These are phyloP conservation scores for human DNA, from an alignment of 2,113 vertebrate species.

Conservation along the genomic window GRCh38 chr21:30191501-30192000, in stretches of 20 bases:
- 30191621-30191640: too few relatives aligned
- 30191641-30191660: too few relatives aligned
- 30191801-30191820: background rate
- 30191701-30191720: background rate
- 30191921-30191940: background rate
- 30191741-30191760: background rate
- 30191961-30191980: background rate
- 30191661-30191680: too few relatives aligned
- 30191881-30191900: background rate
- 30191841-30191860: background rate
- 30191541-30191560: too few relatives aligned
- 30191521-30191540: too few relatives aligned
- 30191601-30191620: too few relatives aligned
- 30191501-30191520: background rate
- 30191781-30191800: background rate
- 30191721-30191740: background rate
- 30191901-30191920: background rate
- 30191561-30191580: too few relatives aligned
- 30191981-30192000: background rate
- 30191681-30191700: too few relatives aligned
- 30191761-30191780: background rate
- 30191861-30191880: background rate
- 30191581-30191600: too few relatives aligned
- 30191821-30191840: background rate
- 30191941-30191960: background rate